Base-by-base conservation (phyloP, 2,797 vertebrate species). In the Danio jaintianensis region DNA sequence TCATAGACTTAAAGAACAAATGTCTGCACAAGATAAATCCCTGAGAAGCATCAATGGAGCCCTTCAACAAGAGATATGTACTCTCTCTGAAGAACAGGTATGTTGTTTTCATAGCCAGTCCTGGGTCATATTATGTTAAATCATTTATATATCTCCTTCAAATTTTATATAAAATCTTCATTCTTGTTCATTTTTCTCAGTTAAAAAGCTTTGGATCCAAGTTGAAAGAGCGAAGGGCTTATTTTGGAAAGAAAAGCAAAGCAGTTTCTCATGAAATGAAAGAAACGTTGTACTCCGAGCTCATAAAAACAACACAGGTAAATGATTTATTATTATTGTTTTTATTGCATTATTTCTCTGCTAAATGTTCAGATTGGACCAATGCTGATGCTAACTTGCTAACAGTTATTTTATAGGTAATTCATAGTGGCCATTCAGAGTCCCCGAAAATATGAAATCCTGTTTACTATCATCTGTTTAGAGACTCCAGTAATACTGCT, bases 201-300 rank as follows among this genome's bases (percentile, higher is more conserved):
- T 63, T 94, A 9, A 90, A 87, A 81, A 82, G 64, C 29, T 92
- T 94, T 48, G 91, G 91, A 11, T 81, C 87, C 4, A 93, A 90
- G 84, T 83, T 94, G 13, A 94, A 94, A 84, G 92, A 93, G 78
- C 90, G 68, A 79, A 90, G 89, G 38, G 88, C 86, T 74, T 82
- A 89, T 75, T 94, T 92, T 89, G 87, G 92, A 77, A 95, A 92
- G 86, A 88, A 6, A 29, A 91, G 90, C 88, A 94, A 93, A 89
- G 85, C 75, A n/a, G 80, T 81, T 78, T 91, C 88, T 0, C 92
- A 94, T 82, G 89, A 93, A 83, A 93, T 93, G 90, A 95, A 95
- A 84, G 88, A 86, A 56, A 83, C 45, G 22, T 78, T 94, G 74
- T 94, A 94, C 75, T 83, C 88, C 0, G 68, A 90, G 10, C 85